phyloP scores from a whole-genome alignment of 2,888 invertebrate species.

The Capitulum mitella region DNA sequence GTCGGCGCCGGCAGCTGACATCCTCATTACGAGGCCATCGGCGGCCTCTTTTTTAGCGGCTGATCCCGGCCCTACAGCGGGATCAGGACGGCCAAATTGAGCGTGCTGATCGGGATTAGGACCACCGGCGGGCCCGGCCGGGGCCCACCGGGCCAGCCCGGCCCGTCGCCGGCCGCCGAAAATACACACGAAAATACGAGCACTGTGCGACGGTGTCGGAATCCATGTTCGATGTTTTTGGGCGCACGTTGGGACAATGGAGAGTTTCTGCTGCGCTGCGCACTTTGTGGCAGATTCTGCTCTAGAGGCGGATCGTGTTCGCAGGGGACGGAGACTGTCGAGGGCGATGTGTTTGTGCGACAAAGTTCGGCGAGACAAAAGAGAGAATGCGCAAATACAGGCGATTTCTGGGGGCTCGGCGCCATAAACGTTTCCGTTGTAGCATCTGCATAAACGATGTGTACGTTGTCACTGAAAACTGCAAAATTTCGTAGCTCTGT shows the following conservation, averaged over 20 bases:
- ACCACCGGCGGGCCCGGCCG: neutral
- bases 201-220: neutral
- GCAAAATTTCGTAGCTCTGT: too few species aligned
- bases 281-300: neutral
- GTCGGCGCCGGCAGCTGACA: slow-evolving; percentile 5
- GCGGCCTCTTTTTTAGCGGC: neutral
- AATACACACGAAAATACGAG: neutral
- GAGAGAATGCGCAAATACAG: neutral
- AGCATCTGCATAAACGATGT: too few species aligned
- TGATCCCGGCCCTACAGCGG: neutral
- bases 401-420: neutral
- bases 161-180: neutral
- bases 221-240: neutral
- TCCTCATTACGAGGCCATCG: neutral
- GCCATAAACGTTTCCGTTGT: too few species aligned
- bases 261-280: neutral
- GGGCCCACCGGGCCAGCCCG: too few species aligned
- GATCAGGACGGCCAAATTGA: neutral
- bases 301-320: too few species aligned
- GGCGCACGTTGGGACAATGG: neutral
- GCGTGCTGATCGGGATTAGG: neutral
- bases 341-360: neutral
- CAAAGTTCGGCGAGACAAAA: neutral
- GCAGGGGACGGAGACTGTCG: too few species aligned
- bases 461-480: too few species aligned